Evolutionary conservation across 2,888 invertebrate species (phyloP).

Genomic region (Lithophane semibrunnea): DNA sequence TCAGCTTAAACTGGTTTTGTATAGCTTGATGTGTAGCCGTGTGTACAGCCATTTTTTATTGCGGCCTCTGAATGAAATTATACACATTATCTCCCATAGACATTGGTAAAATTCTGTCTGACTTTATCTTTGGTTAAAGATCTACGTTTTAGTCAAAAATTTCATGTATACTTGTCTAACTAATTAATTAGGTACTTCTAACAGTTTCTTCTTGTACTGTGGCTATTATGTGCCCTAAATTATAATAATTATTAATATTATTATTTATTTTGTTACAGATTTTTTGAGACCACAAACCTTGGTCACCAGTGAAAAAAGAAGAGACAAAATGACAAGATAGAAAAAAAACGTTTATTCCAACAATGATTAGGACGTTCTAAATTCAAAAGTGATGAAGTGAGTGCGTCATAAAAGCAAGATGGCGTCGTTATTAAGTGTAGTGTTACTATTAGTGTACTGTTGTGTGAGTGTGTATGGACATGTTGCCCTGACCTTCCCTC

Average conservation of each 20-base stretch:
- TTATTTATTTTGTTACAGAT: slow-evolving; percentile 59
- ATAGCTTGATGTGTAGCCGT: too few species aligned
- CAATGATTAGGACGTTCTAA: slow-evolving; percentile 67
- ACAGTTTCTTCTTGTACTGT: not conserved
- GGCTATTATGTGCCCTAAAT: not conserved
- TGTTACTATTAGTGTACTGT: slow-evolving; percentile 75
- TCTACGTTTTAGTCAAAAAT: not conserved
- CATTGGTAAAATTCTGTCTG: not conserved
- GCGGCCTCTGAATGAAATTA: not conserved
- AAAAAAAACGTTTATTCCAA: slow-evolving; percentile 44
- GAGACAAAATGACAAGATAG: slow-evolving; percentile 43
- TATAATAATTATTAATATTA: not conserved
- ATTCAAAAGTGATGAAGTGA: slow-evolving; percentile 66
- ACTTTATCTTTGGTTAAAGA: not conserved
- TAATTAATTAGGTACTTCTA: not conserved
- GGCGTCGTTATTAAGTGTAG: slow-evolving; percentile 75
- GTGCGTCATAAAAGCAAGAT: slow-evolving; percentile 68
- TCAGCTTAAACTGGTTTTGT: too few species aligned
- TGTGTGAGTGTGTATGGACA: slow-evolving; percentile 89
- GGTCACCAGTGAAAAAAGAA: slow-evolving; percentile 16
- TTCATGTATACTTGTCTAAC: not conserved
- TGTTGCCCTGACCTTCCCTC: slow-evolving; percentile 97
- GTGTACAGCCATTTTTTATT: not conserved
- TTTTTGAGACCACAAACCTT: slow-evolving; percentile 1
- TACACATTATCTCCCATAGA: not conserved